These are phyloP conservation scores for Drosophila neutralis DNA, from an alignment of 2,888 invertebrate genomes.

Conservation along the genomic window DNA sequence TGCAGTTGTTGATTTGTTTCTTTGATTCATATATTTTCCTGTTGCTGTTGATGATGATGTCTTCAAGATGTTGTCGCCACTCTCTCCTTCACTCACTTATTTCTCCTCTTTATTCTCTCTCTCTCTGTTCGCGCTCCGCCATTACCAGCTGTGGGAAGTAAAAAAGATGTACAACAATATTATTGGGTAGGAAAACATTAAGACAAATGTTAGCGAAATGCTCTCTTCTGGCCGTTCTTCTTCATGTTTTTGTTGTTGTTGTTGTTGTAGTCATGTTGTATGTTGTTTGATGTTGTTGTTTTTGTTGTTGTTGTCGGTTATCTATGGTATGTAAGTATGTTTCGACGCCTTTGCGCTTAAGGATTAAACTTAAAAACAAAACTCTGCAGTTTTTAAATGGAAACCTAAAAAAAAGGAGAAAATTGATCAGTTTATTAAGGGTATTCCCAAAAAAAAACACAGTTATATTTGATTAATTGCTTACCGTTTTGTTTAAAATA, in stretches of 20 bases:
- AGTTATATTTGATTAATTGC: neutral
- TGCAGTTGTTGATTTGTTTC: slow-evolving; percentile 17
- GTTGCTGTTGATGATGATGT: slow-evolving; percentile 15
- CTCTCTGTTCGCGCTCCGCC: slow-evolving; percentile 38
- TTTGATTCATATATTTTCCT: slow-evolving; percentile 23
- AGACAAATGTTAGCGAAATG: slow-evolving; percentile 59
- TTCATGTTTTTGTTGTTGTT: slow-evolving; percentile 21
- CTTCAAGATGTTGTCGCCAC: slow-evolving; percentile 17
- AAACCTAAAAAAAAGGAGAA: slow-evolving; percentile 47
- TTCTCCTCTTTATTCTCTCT: slow-evolving; percentile 14
- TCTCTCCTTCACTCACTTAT: slow-evolving; percentile 22
- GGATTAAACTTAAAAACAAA: slow-evolving; percentile 56
- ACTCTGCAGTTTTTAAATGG: slow-evolving; percentile 59
- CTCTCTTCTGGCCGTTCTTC: slow-evolving; percentile 41
- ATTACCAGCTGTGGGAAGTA: slow-evolving; percentile 77
- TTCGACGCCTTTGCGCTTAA: slow-evolving; percentile 27
- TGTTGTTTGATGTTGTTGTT: slow-evolving; percentile 42
- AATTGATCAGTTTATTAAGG: neutral
- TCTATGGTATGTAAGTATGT: slow-evolving; percentile 52
- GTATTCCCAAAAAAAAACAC: too few relatives aligned
- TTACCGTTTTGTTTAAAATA: slow-evolving; percentile 77
- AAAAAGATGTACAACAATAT: slow-evolving; percentile 77
- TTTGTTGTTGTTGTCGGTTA: slow-evolving; percentile 44
- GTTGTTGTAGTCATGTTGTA: slow-evolving; percentile 17
- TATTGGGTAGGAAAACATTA: slow-evolving; percentile 63